Percentiles rank a stretch among this genome's conserved stretches.
Evolutionary conservation across 2,888 invertebrate species (phyloP).

Genomic region (Aromia moschata): DNA sequence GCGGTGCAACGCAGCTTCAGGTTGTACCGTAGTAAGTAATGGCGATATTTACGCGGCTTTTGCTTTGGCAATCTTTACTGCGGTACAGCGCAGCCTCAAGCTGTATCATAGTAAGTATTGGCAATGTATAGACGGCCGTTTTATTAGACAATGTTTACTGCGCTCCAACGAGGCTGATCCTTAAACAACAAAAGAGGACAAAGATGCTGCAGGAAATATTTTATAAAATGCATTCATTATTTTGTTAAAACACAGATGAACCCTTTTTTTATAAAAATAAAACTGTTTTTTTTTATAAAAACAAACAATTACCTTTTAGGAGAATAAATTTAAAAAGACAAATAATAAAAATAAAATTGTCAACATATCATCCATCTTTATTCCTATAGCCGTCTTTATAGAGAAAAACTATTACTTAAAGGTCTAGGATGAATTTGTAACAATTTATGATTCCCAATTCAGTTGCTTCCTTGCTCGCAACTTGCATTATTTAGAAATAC

Average conservation of each 20-base stretch:
- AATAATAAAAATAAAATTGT: not conserved
- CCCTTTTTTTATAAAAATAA: no score
- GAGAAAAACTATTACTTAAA: not conserved
- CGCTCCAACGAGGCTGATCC: not conserved
- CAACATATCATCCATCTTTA: not conserved
- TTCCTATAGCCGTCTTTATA: not conserved
- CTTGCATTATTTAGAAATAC: not conserved
- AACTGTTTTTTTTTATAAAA: not conserved
- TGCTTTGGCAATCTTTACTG: not conserved
- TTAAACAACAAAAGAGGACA: not conserved
- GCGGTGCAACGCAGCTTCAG: not conserved
- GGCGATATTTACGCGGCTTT: not conserved
- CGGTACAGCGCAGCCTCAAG: not conserved
- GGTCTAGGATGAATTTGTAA: not conserved
- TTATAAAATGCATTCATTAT: not conserved
- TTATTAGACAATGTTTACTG: not conserved
- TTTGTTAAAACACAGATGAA: not conserved
- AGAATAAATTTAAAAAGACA: not conserved
- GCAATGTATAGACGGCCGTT: not conserved
- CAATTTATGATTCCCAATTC: not conserved
- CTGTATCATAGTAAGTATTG: not conserved
- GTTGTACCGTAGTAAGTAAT: not conserved
- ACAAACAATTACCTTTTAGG: not conserved
- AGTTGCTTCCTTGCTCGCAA: not conserved
- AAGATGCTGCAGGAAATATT: not conserved